Conservation (phyloP, 2,888 invertebrate genomes). For the Autographa gamma region DNA sequence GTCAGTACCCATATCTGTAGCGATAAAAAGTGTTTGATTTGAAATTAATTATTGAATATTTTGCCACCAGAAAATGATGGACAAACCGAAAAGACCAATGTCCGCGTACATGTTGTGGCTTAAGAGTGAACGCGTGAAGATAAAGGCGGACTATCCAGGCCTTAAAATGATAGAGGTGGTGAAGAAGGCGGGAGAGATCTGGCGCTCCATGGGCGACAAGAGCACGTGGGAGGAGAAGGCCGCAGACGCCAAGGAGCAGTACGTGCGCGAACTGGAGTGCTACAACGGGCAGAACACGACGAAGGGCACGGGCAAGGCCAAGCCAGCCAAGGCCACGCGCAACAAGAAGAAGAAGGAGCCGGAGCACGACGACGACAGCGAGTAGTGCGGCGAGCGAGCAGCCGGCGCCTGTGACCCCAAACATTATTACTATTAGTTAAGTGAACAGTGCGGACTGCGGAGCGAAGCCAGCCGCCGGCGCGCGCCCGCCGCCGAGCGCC, state of each 20-base stretch:
- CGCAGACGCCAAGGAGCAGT: slow-evolving; percentile 94
- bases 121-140: slow-evolving; percentile 93
- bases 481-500: not conserved
- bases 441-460: slow-evolving; percentile 36
- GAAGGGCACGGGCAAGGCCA: slow-evolving; percentile 74
- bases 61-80: slow-evolving; percentile 83
- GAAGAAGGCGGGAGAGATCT: slow-evolving; percentile 97
- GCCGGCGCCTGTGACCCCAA: slow-evolving; percentile 12
- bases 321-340: slow-evolving; percentile 54
- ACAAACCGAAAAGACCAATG: slow-evolving; percentile 95
- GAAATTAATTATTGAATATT: not conserved
- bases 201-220: slow-evolving; percentile 95
- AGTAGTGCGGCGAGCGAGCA: slow-evolving; percentile 53
- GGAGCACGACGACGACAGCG: slow-evolving; percentile 85
- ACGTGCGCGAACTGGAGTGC: slow-evolving; percentile 94
- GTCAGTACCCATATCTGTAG: too few species aligned
- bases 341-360: slow-evolving; percentile 71
- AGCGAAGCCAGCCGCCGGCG: slow-evolving; percentile 8
- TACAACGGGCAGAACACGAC: slow-evolving; percentile 92
- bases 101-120: slow-evolving; percentile 97
- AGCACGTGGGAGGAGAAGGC: slow-evolving; percentile 96
- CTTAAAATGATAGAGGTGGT: slow-evolving; percentile 95
- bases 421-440: slow-evolving; percentile 47
- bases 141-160: slow-evolving; percentile 95
- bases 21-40: too few species aligned